Conservation (phyloP, 2,888 invertebrate genomes). For the Ectemnius cavifrons region DNA sequence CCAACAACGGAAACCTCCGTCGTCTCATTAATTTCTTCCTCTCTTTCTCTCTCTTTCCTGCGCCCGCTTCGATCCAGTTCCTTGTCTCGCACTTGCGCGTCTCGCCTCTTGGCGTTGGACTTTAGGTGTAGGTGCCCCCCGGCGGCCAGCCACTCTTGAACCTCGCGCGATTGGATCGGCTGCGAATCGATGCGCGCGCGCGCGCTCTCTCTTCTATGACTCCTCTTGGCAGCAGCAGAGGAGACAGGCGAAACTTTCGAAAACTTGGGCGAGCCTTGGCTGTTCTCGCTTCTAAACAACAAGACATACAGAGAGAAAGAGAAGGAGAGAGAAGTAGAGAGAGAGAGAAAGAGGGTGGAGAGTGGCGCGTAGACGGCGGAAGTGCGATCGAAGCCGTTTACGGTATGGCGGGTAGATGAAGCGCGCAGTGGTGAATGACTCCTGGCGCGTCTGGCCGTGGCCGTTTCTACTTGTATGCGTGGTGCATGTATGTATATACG, state of each 20-base stretch:
- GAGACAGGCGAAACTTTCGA: no score
- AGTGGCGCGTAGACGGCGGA: background rate
- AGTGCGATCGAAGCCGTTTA: conserved; percentile 12
- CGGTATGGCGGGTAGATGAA: conserved; percentile 4
- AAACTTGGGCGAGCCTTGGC: no score
- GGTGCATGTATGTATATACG: no score
- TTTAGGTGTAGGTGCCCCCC: no score
- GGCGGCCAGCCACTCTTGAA: background rate
- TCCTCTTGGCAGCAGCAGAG: no score
- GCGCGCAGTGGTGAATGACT: conserved; percentile 45
- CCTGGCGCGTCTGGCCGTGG: background rate
- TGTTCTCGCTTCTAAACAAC: no score
- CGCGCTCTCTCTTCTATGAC: no score
- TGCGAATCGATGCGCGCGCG: background rate
- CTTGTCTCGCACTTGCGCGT: no score
- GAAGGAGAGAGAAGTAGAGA: background rate
- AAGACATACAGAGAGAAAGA: background rate
- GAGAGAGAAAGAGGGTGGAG: background rate
- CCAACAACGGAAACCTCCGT: conserved; percentile 58
- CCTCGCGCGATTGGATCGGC: background rate
- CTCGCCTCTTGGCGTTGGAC: background rate
- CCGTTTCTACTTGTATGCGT: no score
- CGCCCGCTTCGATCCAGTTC: no score
- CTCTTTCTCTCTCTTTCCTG: background rate
- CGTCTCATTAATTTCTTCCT: conserved; percentile 53